Evolutionary conservation across 2,797 vertebrate genomes (phyloP), one percentile per base, ranked within the genome.

Genomic region (Helarctos malayanus): DNA sequence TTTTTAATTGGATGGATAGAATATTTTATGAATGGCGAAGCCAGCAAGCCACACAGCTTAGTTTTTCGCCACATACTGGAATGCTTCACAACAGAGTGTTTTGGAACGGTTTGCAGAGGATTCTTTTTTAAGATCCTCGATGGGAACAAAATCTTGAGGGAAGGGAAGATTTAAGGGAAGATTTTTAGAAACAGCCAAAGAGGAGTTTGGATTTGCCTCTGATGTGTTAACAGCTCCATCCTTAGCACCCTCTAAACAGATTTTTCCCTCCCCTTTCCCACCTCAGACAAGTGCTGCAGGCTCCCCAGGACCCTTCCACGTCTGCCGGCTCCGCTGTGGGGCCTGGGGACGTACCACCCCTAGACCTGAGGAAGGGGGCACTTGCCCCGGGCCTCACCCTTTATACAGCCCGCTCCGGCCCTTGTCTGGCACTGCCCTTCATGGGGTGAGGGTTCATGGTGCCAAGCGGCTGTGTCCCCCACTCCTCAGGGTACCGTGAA

Each of bases 91-190:
- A 35, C 2, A 38, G 27, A 89, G 41, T 59, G 49, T 65, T 82
- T 35, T 89, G 52, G 75, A 76, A 54, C 23, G 45, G 49, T 78
- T 90, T 80, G n/a, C 5, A 41, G 69, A 84, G 19, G 19, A 52
- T 73, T 92, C 59, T 57, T 81, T 80, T 63, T 35, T 25, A 92
- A 92, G 88, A 83, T 92, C 19, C 35, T 93, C 29, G 52, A 12
- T 19, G 69, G 84, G 18, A 87, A 35, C 7, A 38, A 91, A 87
- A 54, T 59, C 38, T 85, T 94, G 41, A 41, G 41, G 41, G 41
- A 41, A 41, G 41, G 41, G 41, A 41, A 41, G 41, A 38, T 83
- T 59, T 76, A 25, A 65, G 29, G 76, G 10, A 23, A 91, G 71
- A 57, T 25, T 56, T 91, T 91, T 41, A 68, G 57, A 88, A 93